Conservation (phyloP, 2,113 vertebrate species). For the Rhodinocichla rosea region DNA sequence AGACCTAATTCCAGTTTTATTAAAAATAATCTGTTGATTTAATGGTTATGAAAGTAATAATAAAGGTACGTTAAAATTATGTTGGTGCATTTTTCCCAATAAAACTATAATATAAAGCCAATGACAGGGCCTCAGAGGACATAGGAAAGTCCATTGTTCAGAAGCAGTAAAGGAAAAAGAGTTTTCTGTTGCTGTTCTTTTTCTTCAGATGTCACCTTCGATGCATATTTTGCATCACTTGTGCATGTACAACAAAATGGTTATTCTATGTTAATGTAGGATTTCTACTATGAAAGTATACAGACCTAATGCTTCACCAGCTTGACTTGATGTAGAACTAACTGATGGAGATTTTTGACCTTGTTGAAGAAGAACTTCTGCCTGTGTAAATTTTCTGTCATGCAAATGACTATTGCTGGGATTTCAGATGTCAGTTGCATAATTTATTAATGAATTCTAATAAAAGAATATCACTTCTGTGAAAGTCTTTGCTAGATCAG, state of each 20-base stretch:
- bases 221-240: neutral
- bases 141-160: neutral
- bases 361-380: neutral
- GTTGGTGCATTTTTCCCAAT: neutral
- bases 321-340: neutral
- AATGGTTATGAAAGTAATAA: neutral
- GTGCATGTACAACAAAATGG: neutral
- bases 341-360: neutral
- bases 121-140: neutral
- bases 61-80: neutral
- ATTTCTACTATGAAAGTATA: neutral
- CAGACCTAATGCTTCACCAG: neutral
- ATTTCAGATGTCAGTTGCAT: neutral
- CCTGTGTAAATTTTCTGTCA: neutral
- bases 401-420: neutral
- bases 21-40: neutral
- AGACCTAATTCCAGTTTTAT: neutral
- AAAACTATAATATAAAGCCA: neutral
- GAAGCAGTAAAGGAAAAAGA: neutral
- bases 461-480: neutral
- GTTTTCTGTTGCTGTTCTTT: neutral
- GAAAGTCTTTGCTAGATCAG: neutral
- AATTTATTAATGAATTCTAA: slow-evolving; percentile 5
- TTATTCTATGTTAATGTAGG: neutral
- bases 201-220: neutral